Percentiles rank a stretch among this genome's conserved stretches.
Conservation (phyloP, 2,113 vertebrate genomes). For the Pimephales promelas region DNA sequence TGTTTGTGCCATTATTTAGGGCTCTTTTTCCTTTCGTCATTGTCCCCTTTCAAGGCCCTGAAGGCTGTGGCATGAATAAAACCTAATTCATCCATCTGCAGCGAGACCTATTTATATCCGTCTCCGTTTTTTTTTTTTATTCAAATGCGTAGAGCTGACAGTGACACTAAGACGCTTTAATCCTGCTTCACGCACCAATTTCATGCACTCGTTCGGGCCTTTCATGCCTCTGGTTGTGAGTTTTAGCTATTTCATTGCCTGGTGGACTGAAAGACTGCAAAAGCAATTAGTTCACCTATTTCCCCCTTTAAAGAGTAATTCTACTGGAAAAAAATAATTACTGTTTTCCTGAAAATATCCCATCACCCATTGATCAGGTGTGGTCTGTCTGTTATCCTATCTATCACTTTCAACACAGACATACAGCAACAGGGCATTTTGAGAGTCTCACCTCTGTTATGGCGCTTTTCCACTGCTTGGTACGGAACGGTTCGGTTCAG, state of each 20-base stretch:
- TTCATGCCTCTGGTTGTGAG: not conserved
- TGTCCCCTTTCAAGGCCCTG: conserved; percentile 14
- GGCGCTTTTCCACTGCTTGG: too few species aligned
- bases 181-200: conserved; percentile 45
- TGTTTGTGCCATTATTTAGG: not conserved
- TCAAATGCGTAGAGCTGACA: conserved; percentile 43
- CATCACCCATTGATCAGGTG: too few species aligned
- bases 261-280: not conserved
- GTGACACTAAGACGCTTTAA: conserved; percentile 44
- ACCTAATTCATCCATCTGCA: conserved; percentile 8
- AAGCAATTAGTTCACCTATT: not conserved
- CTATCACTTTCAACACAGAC: not conserved
- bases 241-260: conserved; percentile 18
- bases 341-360: too few species aligned
- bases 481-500: too few species aligned
- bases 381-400: not conserved
- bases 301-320: not conserved
- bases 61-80: conserved; percentile 23
- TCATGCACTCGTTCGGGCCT: conserved; percentile 33
- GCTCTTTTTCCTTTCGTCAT: conserved; percentile 19
- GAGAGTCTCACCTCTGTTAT: too few species aligned
- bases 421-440: not conserved
- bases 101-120: conserved; percentile 59
- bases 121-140: conserved; percentile 28
- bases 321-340: too few species aligned